phyloP scores from a whole-genome alignment of 2,797 vertebrate species.

The Discoglossus pictus region DNA sequence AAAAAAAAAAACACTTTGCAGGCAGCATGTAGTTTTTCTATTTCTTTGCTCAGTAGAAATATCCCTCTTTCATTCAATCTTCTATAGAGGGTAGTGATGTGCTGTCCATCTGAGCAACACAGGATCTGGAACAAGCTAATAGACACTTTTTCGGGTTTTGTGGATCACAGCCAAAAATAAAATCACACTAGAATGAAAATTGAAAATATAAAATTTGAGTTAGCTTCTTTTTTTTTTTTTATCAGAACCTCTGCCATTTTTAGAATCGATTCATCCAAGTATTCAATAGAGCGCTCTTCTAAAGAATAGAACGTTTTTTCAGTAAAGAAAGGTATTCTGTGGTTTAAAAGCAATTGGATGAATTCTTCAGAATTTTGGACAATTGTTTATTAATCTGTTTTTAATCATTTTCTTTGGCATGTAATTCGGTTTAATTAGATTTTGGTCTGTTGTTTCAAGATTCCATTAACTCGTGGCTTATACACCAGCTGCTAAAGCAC shows the following conservation, averaged over 20 bases:
- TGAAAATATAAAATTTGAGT: conserved; percentile 29
- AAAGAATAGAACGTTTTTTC: not conserved
- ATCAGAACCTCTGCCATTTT: conserved; percentile 1
- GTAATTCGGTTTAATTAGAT: conserved; percentile 85
- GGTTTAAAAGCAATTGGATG: conserved; percentile 53
- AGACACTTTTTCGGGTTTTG: conserved; percentile 11
- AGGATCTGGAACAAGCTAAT: conserved; percentile 36
- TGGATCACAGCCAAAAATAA: conserved; percentile 15
- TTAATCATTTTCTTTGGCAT: conserved; percentile 80
- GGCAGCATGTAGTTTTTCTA: conserved; percentile 30
- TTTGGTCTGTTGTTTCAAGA: conserved; percentile 80
- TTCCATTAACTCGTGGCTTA: conserved; percentile 77
- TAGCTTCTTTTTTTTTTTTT: conserved; percentile 19
- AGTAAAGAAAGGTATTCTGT: not conserved
- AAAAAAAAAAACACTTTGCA: conserved; percentile 47
- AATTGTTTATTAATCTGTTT: conserved; percentile 78
- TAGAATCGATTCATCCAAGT: conserved; percentile 9
- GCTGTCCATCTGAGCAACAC: conserved; percentile 34
- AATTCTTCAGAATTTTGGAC: conserved; percentile 65
- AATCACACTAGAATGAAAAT: conserved; percentile 12
- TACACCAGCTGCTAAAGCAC: conserved; percentile 77
- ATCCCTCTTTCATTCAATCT: conserved; percentile 38
- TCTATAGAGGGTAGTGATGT: conserved; percentile 29
- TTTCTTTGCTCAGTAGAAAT: conserved; percentile 47
- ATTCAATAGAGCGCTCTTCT: not conserved